Evolutionary conservation across 2,888 invertebrate species (phyloP).

Genomic region (Eustalomyia histrio): DNA sequence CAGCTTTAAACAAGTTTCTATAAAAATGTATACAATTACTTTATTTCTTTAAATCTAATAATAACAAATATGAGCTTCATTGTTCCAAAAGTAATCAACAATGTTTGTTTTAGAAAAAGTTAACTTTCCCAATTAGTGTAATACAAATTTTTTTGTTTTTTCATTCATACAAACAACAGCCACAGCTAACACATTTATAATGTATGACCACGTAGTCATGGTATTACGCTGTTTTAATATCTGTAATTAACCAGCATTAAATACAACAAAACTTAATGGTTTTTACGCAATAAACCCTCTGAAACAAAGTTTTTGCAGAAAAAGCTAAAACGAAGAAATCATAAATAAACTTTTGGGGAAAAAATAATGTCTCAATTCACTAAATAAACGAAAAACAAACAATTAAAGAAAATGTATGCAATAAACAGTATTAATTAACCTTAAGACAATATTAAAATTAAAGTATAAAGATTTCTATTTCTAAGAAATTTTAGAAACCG

Average conservation of each 20-base stretch:
- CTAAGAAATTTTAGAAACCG: background rate
- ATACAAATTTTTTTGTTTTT: background rate
- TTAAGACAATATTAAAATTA: background rate
- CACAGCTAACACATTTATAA: background rate
- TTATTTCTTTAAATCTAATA: too few species aligned
- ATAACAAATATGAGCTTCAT: too few species aligned
- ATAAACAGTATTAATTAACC: constrained; percentile 28
- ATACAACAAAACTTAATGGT: background rate
- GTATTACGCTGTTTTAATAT: constrained; percentile 4
- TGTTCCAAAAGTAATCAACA: too few species aligned
- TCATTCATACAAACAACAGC: background rate
- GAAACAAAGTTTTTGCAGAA: background rate
- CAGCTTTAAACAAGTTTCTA: too few species aligned
- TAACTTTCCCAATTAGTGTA: constrained; percentile 2
- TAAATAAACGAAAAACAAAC: constrained; percentile 8
- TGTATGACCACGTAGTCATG: constrained; percentile 3
- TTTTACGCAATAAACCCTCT: constrained; percentile 4
- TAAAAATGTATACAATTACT: too few species aligned
- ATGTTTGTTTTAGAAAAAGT: background rate
- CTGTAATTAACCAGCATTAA: constrained; percentile 7
- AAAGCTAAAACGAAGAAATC: background rate
- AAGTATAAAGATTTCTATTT: background rate
- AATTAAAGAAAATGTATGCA: constrained; percentile 21
- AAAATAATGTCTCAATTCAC: background rate
- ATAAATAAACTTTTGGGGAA: constrained; percentile 2